phyloP scores from a whole-genome alignment of 2,113 vertebrate genomes.

The Holacanthus passer region DNA sequence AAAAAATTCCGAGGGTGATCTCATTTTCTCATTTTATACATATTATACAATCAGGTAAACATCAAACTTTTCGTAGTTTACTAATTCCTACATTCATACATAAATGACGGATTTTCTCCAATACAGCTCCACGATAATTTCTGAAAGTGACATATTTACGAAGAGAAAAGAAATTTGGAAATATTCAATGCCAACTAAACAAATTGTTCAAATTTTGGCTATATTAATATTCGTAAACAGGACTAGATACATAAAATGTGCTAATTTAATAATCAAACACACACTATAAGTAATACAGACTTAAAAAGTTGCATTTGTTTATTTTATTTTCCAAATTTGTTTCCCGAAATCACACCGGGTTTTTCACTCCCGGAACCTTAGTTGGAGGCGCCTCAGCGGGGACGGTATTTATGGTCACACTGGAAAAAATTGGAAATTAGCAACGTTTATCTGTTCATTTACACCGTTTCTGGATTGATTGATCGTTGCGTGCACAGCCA shows the following conservation, averaged over 20 bases:
- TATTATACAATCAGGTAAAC: background rate
- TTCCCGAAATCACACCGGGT: background rate
- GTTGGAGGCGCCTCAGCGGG: slow-evolving; percentile 39
- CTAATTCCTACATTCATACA: too few relatives aligned
- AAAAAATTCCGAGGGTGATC: background rate
- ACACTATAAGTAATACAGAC: background rate
- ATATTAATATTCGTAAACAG: background rate
- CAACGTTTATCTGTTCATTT: slow-evolving; percentile 69
- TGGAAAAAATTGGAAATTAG: slow-evolving; percentile 77
- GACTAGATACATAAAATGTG: background rate
- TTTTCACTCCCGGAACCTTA: slow-evolving; percentile 59
- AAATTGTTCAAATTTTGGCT: background rate
- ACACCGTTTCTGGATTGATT: slow-evolving; percentile 41
- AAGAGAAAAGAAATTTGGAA: too few relatives aligned
- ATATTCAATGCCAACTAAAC: background rate
- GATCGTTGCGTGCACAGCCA: background rate
- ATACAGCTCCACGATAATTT: background rate
- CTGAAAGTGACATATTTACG: background rate
- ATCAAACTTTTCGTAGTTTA: background rate
- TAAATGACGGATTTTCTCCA: background rate
- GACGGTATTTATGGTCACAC: slow-evolving; percentile 73
- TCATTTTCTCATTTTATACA: background rate
- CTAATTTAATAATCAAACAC: background rate
- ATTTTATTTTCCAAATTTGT: too few relatives aligned
- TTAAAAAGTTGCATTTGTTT: background rate